phyloP scores from a whole-genome alignment of 2,113 vertebrate species.

The Tachysurus fulvidraco region DNA sequence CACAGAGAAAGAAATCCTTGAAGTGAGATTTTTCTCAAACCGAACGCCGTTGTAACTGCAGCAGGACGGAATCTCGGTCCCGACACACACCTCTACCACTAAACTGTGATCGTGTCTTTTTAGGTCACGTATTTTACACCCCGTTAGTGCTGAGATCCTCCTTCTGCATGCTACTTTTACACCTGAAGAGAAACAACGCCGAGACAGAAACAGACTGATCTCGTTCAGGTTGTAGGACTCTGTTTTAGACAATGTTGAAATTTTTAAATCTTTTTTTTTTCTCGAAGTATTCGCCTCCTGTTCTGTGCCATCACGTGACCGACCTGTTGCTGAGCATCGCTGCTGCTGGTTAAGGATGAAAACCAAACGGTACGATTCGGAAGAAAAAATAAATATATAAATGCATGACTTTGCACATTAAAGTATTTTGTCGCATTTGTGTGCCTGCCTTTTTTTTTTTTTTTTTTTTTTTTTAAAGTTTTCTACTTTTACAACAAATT shows the following conservation, averaged over 20 bases:
- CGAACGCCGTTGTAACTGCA: background rate
- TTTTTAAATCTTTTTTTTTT: background rate
- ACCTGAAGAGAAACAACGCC: background rate
- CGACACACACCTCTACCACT: background rate
- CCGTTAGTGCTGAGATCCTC: background rate
- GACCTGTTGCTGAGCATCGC: slow-evolving; percentile 33
- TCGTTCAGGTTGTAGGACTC: background rate
- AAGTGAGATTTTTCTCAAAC: background rate
- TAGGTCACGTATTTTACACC: background rate
- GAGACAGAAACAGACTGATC: background rate
- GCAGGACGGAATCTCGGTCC: background rate
- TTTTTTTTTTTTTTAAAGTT: background rate
- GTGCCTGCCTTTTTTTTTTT: background rate
- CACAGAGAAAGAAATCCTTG: no score
- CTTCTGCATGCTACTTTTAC: no score
- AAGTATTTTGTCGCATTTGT: slow-evolving; percentile 51
- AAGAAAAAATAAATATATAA: slow-evolving; percentile 40
- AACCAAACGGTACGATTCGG: slow-evolving; percentile 48
- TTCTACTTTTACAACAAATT: background rate
- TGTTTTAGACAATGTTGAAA: background rate
- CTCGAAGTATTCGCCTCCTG: background rate
- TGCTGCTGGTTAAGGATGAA: slow-evolving; percentile 54
- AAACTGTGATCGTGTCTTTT: background rate
- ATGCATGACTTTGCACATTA: slow-evolving; percentile 78
- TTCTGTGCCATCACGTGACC: background rate